These are phyloP conservation scores for Watsonalla cultraria DNA, from an alignment of 2,888 invertebrate species.

Conservation along the genomic window DNA sequence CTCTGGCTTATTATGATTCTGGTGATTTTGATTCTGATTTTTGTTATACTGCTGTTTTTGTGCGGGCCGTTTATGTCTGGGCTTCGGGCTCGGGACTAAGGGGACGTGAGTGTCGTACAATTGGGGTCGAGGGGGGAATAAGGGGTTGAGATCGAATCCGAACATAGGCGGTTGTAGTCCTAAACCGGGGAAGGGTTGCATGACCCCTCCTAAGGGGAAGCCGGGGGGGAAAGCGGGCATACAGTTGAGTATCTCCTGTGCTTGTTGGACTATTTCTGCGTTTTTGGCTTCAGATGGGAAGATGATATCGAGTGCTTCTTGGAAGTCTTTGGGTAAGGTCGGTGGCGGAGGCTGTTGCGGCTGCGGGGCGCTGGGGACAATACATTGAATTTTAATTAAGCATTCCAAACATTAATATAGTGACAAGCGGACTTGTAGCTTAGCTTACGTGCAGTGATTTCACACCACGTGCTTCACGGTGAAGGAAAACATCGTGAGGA, in stretches of 20 bases:
- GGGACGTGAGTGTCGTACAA: conserved; percentile 66
- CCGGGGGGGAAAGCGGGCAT: conserved; percentile 21
- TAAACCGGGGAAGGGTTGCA: conserved; percentile 36
- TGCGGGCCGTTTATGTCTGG: conserved; percentile 13
- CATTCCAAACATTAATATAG: too few relatives aligned
- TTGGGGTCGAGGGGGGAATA: conserved; percentile 50
- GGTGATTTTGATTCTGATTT: conserved; percentile 14
- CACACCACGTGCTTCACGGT: too few relatives aligned
- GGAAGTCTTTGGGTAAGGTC: conserved; percentile 80
- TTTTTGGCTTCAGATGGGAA: conserved; percentile 71
- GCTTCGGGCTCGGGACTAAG: conserved; percentile 37
- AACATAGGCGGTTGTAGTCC: conserved; percentile 48
- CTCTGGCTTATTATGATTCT: conserved; percentile 20
- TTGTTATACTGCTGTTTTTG: conserved; percentile 3
- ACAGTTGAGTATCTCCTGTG: conserved; percentile 26
- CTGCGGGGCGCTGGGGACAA: conserved; percentile 5
- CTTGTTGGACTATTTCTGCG: conserved; percentile 22
- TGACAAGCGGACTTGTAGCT: too few relatives aligned
- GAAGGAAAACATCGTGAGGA: too few relatives aligned
- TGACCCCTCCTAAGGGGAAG: conserved; percentile 26
- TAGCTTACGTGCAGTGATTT: too few relatives aligned
- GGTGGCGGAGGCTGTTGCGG: conserved; percentile 27
- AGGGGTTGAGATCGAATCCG: conserved; percentile 54
- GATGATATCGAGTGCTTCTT: conserved; percentile 82
- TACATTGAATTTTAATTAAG: background rate